A percentile compares a stretch with the other conserved stretches of the same genome.
phyloP scores from a whole-genome alignment of 2,797 vertebrate genomes.

The Chaenodraco wilsoni region DNA sequence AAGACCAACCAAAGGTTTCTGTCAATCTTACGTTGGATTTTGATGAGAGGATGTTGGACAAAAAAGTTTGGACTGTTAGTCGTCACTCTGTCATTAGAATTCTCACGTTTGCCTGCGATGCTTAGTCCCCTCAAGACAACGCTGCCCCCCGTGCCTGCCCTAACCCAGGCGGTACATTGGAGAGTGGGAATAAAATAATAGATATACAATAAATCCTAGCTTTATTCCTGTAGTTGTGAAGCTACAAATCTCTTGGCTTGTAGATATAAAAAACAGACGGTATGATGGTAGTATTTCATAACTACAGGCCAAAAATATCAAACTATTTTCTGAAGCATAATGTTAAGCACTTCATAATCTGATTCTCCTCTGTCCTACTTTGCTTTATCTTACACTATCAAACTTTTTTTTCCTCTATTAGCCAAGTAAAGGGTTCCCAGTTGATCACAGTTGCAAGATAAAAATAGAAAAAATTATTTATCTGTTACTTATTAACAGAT shows the following conservation, averaged over 20 bases:
- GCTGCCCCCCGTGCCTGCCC: slow-evolving; percentile 80
- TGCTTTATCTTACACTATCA: slow-evolving; percentile 27
- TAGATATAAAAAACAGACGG: slow-evolving; percentile 71
- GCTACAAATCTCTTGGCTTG: slow-evolving; percentile 67
- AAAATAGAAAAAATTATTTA: slow-evolving; percentile 39
- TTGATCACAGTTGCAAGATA: slow-evolving; percentile 73
- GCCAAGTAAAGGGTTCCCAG: slow-evolving; percentile 85
- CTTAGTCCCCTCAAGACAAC: slow-evolving; percentile 84
- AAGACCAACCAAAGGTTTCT: slow-evolving; percentile 73
- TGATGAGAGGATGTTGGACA: slow-evolving; percentile 63
- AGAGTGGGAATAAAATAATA: slow-evolving; percentile 48
- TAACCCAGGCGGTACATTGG: slow-evolving; percentile 64
- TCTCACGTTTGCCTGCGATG: slow-evolving; percentile 85
- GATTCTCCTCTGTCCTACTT: slow-evolving; percentile 21
- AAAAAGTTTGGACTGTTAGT: slow-evolving; percentile 64
- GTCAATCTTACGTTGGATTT: slow-evolving; percentile 66
- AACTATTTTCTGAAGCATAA: slow-evolving; percentile 34
- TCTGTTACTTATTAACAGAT: slow-evolving; percentile 17
- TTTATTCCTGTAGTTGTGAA: slow-evolving; percentile 2
- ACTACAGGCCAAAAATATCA: slow-evolving; percentile 71
- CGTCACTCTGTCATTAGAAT: slow-evolving; percentile 81
- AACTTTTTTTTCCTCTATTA: slow-evolving; percentile 65
- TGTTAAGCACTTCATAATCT: slow-evolving; percentile 1
- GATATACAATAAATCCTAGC: background rate
- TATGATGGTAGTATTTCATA: slow-evolving; percentile 63